These are phyloP conservation scores for Heliconius aoede DNA, from an alignment of 2,888 invertebrate species.

Conservation along the genomic window DNA sequence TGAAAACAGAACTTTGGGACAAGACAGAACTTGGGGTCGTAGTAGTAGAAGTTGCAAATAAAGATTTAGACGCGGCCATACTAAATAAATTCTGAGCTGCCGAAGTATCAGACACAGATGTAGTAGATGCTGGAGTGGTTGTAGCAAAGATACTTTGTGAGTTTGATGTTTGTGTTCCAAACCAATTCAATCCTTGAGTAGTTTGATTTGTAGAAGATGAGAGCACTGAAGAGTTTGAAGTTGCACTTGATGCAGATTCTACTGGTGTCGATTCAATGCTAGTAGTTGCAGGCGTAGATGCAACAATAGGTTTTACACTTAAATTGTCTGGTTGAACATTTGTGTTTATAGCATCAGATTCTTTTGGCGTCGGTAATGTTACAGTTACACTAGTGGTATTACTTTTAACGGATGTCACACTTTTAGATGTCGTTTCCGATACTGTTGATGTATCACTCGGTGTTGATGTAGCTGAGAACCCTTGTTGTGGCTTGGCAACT, in stretches of 20 bases:
- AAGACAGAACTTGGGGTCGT: constrained; percentile 54
- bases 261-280: constrained; percentile 37
- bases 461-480: constrained; percentile 22
- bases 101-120: constrained; percentile 54
- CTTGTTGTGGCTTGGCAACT: constrained; percentile 35
- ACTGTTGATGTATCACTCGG: constrained; percentile 33
- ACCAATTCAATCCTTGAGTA: constrained; percentile 41
- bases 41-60: constrained; percentile 53
- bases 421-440: background rate
- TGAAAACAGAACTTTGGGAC: constrained; percentile 54
- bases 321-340: constrained; percentile 12
- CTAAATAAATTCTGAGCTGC: constrained; percentile 51
- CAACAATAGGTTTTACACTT: constrained; percentile 25
- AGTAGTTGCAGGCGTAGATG: constrained; percentile 25
- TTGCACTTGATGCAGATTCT: constrained; percentile 16
- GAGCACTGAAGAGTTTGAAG: constrained; percentile 47
- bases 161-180: constrained; percentile 48
- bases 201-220: constrained; percentile 41
- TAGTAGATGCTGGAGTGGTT: constrained; percentile 37
- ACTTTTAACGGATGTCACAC: background rate
- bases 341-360: constrained; percentile 20
- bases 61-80: constrained; percentile 54
- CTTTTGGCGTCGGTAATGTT: constrained; percentile 16
- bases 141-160: constrained; percentile 51
- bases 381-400: constrained; percentile 11